Conservation (phyloP, 1,140 invertebrate genomes). For the Delia radicum region DNA sequence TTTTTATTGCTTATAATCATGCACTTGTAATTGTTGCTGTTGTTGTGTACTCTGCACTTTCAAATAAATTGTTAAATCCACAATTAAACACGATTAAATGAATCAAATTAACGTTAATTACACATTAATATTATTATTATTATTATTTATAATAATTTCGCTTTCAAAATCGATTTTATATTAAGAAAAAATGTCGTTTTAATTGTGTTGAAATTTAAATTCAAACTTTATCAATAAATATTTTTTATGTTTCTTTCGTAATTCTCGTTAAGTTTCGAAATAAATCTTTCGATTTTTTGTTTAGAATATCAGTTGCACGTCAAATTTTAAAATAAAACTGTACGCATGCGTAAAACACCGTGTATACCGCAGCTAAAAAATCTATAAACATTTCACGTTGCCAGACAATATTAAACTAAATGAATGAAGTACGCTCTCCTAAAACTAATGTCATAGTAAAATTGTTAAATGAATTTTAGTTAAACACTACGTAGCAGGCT, state of each 20-base stretch:
- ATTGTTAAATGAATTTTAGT: neutral
- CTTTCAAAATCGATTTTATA: neutral
- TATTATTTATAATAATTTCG: neutral
- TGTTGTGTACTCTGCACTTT: neutral
- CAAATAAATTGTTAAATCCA: neutral
- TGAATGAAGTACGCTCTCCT: slow-evolving; percentile 3
- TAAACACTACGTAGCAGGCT: no score
- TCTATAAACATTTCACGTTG: slow-evolving; percentile 9
- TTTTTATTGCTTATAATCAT: no score
- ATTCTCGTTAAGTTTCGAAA: neutral
- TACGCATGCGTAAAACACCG: slow-evolving; percentile 18
- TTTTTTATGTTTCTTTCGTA: neutral
- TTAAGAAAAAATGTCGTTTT: slow-evolving; percentile 6
- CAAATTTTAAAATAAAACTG: slow-evolving; percentile 1
- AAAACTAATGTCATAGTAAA: neutral
- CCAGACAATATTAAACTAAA: slow-evolving; percentile 17
- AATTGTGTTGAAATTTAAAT: neutral
- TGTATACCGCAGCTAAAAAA: neutral
- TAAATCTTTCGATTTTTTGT: neutral
- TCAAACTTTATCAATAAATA: neutral
- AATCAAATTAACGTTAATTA: neutral
- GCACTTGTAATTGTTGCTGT: neutral
- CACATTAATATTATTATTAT: no score
- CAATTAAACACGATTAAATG: neutral
- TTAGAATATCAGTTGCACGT: neutral